Base-by-base conservation (phyloP, 2,888 invertebrate genomes). In the Rotaria sp. region DNA sequence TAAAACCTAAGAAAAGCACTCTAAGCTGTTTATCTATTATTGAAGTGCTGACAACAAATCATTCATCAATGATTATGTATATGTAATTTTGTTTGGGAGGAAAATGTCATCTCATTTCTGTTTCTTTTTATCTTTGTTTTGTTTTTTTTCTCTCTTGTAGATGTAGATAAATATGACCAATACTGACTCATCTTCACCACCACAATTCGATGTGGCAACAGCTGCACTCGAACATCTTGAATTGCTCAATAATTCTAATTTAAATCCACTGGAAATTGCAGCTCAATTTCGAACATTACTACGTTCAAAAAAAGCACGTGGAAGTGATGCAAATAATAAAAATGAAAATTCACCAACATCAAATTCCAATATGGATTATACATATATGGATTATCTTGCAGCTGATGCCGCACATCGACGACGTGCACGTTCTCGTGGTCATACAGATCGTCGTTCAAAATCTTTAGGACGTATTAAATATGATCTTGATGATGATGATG, bases 381-480 rank as follows among this genome's bases (percentile, higher is more conserved):
- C 41, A 5, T 80, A 80, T 80, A 80, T 80, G 41, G 80, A 80
- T 45, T 80, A 80, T 45, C 15, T 80, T 45, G 80, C 45, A 45
- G 41, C 80, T 41, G 80, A 80, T 45, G 80, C 41, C 45, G 26
- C 41, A 45, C 80, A 80, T 80, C 80, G 80, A 45, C 26, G 80
- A 45, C 80, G 80, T 15, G 80, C 80, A 80, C 41, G 80, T 15
- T 80, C 80, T 45, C 41, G 80, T 45, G 80, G 80, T n/a, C 45
- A 45, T 13, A 13, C 26, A 45, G 80, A 80, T n/a, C 41, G 80
- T 45, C 80, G 80, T 5, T 80, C 80, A 4, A 80, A 80, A 80
- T 80, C 80, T 13, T 45, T 80, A 80, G 80, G 80, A 80, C 18
- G 80, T n/a, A 80, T 80, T n/a, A 80, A 80, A 80, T 80, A 80